A percentile compares a stretch with the other conserved stretches of the same genome.
phyloP scores from a whole-genome alignment of 2,888 invertebrate genomes.

The Trissonchulus sp. region DNA sequence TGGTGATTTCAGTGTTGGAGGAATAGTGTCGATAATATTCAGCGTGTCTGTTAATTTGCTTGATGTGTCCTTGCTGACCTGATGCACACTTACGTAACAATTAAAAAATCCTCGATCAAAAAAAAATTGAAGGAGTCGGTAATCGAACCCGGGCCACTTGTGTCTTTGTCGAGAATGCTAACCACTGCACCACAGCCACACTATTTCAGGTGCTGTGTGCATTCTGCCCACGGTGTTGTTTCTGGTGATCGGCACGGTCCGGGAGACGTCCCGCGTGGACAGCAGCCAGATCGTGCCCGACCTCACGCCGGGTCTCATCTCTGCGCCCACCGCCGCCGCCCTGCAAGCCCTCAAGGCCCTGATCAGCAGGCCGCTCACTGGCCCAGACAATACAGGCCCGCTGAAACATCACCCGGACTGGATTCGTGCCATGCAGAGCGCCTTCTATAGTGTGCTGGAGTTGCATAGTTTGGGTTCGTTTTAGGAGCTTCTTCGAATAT shows the following conservation, averaged over 20 bases:
- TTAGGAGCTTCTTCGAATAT: too few species aligned
- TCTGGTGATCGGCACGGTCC: constrained; percentile 77
- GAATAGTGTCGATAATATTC: too few species aligned
- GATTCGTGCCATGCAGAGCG: constrained; percentile 74
- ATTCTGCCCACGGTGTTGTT: constrained; percentile 87
- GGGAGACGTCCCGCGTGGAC: constrained; percentile 66
- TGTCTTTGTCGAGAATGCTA: too few species aligned
- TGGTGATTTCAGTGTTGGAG: too few species aligned
- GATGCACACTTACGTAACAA: too few species aligned
- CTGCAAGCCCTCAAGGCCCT: constrained; percentile 70
- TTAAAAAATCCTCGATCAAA: too few species aligned
- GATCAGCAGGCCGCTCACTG: constrained; percentile 52
- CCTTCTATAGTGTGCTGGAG: constrained; percentile 80
- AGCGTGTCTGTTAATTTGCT: too few species aligned
- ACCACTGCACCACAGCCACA: not conserved
- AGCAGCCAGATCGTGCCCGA: constrained; percentile 62
- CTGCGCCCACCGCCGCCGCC: constrained; percentile 59
- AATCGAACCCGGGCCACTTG: too few species aligned
- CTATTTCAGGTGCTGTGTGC: constrained; percentile 67
- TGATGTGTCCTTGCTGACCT: too few species aligned
- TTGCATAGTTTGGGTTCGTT: too few species aligned
- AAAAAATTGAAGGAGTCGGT: too few species aligned
- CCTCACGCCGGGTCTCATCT: constrained; percentile 62
- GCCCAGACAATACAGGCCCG: constrained; percentile 26
- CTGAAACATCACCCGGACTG: constrained; percentile 59